Evolutionary conservation across 2,797 vertebrate genomes (phyloP), one percentile per base, ranked within the genome.

Genomic region (Oreortyx pictus): DNA sequence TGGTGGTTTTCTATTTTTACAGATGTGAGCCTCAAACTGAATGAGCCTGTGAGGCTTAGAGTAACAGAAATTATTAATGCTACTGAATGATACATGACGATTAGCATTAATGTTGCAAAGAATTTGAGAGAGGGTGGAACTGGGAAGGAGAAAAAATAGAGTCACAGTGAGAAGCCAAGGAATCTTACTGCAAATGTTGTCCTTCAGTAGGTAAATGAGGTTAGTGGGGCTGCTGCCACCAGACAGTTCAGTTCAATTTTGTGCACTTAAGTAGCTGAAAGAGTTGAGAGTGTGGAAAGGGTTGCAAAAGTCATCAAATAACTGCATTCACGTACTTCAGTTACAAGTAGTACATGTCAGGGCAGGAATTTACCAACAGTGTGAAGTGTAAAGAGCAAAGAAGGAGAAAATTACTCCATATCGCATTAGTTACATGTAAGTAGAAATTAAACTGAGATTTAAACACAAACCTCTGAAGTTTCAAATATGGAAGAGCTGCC

Each of bases 51-150:
- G 82, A 87, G 66, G 19, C 46, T 82, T 93, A 87, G 88, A 76
- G 37, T 94, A 94, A 89, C 75, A 93, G 93, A 94, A 90, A 95
- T 95, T 93, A 95, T 94, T 96, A 91, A 94, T 94, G 92, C 56
- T 87, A 17, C 78, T 92, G 86, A 96, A 94, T 96, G 84, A 93
- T 96, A 73, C 68, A 93, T 90, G 92, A 93, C 95, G 90, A 90
- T 84, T 95, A 87, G 54, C 88, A 90, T 96, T 83, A 94, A 94
- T 87, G 88, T 93, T 96, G 88, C 92, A 93, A 75, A 94, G 73
- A 52, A 81, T 90, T 50, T 94, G 88, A 66, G 59, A 75, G 64
- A 62, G 50, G 92, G n/a, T 78, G 92, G 80, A 83, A 60, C 47
- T 46, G 56, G 54, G 81, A 64, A 89, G 68, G 33, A 82, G 72